Evolutionary conservation across 2,113 vertebrate genomes (phyloP).

Genomic region (Cricetomys ansorgei): DNA sequence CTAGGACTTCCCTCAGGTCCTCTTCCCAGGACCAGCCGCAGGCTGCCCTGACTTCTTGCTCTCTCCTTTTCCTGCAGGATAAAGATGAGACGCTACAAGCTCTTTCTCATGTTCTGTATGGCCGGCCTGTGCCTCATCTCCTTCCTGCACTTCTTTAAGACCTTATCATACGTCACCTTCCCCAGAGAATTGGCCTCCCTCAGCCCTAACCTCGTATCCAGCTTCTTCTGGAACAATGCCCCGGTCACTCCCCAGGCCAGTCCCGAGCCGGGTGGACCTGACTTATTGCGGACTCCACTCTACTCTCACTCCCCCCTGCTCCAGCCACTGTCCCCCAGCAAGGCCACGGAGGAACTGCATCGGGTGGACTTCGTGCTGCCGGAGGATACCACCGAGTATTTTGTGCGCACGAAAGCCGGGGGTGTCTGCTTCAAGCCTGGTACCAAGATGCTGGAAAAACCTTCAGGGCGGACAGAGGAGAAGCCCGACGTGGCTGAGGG

Average conservation of each 20-base stretch:
- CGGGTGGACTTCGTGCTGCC: conserved; percentile 88
- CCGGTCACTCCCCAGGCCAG: conserved; percentile 90
- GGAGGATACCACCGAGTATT: conserved; percentile 92
- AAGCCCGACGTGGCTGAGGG: conserved; percentile 1
- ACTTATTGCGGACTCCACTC: conserved; percentile 85
- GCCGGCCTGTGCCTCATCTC: conserved; percentile 99
- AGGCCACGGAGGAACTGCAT: conserved; percentile 88
- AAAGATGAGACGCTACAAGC: conserved; percentile 99
- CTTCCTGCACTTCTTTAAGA: conserved; percentile 99
- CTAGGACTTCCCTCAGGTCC: neutral
- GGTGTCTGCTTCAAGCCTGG: conserved; percentile 96
- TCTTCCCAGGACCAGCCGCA: neutral
- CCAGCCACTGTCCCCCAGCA: conserved; percentile 82
- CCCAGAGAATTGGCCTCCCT: conserved; percentile 96
- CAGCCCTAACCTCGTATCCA: conserved; percentile 97
- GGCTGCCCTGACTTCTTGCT: conserved; percentile 36
- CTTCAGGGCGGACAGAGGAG: conserved; percentile 79
- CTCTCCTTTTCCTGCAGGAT: conserved; percentile 88
- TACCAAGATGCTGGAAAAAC: conserved; percentile 93
- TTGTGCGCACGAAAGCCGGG: conserved; percentile 95
- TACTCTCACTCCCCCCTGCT: conserved; percentile 87
- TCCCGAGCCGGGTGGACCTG: conserved; percentile 87
- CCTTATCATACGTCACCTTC: conserved; percentile 98
- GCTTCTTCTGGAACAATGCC: conserved; percentile 98
- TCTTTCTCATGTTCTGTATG: conserved; percentile 98